phyloP scores from a whole-genome alignment of 2,888 invertebrate genomes.

The Tiliacea aurago region DNA sequence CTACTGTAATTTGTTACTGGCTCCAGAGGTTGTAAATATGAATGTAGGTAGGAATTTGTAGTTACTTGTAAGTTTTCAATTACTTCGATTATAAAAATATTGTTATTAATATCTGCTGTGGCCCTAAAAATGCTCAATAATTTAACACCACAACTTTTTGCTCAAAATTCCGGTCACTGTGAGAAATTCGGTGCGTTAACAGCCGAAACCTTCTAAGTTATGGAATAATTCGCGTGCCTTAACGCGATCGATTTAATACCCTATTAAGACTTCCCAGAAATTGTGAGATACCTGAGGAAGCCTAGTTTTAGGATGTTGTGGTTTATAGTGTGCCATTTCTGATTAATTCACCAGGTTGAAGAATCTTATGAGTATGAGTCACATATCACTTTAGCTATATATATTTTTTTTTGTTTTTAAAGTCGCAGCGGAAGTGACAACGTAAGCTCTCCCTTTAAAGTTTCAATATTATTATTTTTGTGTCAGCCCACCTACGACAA shows the following conservation, averaged over 20 bases:
- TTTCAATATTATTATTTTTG: not conserved
- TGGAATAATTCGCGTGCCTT: constrained; percentile 74
- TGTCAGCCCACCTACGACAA: not conserved
- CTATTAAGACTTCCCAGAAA: constrained; percentile 72
- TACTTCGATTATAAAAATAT: not conserved
- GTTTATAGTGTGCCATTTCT: constrained; percentile 29
- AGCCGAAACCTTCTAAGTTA: constrained; percentile 75
- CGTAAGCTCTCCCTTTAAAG: not conserved
- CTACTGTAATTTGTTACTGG: constrained; percentile 22
- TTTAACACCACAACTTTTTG: constrained; percentile 50
- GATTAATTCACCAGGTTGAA: constrained; percentile 7
- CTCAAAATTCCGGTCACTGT: constrained; percentile 66
- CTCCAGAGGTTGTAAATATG: not conserved
- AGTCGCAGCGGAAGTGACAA: not conserved
- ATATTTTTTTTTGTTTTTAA: not conserved
- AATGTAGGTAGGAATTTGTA: not conserved
- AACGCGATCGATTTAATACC: constrained; percentile 70
- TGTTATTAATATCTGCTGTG: not conserved
- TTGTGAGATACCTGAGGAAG: constrained; percentile 59
- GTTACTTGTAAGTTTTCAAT: not conserved
- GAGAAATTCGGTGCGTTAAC: constrained; percentile 64
- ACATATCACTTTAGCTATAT: not conserved
- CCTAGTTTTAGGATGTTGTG: constrained; percentile 59
- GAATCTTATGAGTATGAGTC: constrained; percentile 1
- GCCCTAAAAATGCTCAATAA: constrained; percentile 23